A percentile compares a stretch with the other conserved stretches of the same genome.
Conservation (phyloP, 2,797 vertebrate genomes). For the Myiothlypis chrysogaster region DNA sequence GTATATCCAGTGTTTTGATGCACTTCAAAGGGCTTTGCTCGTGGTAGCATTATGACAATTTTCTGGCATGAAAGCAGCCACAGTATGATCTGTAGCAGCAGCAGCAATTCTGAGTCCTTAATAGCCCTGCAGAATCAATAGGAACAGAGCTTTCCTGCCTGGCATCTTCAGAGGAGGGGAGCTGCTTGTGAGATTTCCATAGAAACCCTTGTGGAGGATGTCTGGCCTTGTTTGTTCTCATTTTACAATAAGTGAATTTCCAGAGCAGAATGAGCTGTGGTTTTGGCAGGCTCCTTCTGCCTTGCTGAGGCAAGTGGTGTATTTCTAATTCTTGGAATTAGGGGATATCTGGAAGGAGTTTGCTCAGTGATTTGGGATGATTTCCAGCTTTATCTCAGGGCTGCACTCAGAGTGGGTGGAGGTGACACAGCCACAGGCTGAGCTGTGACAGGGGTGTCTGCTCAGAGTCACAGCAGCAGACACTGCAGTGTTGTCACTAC, state of each 20-base stretch:
- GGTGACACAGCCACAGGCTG: accelerated
- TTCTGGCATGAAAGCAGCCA: background rate
- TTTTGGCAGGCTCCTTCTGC: slow-evolving; percentile 9
- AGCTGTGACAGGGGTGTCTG: background rate
- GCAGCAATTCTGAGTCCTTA: background rate
- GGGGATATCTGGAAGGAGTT: background rate
- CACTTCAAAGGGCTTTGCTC: background rate
- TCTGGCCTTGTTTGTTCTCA: slow-evolving; percentile 1
- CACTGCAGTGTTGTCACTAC: accelerated
- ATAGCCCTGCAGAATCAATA: slow-evolving; percentile 24
- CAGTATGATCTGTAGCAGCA: background rate
- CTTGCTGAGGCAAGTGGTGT: background rate
- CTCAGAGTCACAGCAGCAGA: background rate
- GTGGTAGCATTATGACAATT: background rate
- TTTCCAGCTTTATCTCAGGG: background rate
- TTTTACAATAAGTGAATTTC: slow-evolving; percentile 37
- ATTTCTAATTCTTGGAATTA: background rate
- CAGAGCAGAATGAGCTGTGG: background rate
- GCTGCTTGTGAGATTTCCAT: slow-evolving; percentile 50
- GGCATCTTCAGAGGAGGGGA: background rate
- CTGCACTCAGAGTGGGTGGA: background rate
- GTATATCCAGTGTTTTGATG: background rate
- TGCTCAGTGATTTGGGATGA: background rate
- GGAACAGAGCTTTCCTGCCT: background rate
- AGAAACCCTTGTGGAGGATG: slow-evolving; percentile 34